Evolutionary conservation across 1,140 invertebrate species (phyloP).

Genomic region (Neotoxoptera formosana): DNA sequence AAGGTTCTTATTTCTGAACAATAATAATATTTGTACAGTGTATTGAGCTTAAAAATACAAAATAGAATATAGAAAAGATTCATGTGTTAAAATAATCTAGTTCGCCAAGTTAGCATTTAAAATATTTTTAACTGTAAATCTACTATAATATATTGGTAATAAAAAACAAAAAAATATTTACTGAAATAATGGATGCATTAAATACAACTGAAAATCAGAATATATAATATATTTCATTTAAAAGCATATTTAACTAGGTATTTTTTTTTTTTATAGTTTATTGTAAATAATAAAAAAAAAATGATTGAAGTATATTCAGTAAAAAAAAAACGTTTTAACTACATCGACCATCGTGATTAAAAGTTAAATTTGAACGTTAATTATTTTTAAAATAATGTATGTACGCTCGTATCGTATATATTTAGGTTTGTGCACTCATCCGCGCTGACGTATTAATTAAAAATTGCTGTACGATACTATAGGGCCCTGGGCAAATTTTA

Average conservation of each 20-base stretch:
- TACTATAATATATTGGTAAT: not conserved
- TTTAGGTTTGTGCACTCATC: not conserved
- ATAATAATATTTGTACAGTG: no score
- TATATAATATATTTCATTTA: not conserved
- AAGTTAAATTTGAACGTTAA: slow-evolving; percentile 22
- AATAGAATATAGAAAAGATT: not conserved
- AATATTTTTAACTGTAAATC: not conserved
- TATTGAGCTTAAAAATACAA: not conserved
- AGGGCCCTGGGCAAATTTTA: not conserved
- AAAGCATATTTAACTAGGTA: not conserved
- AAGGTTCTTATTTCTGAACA: no score
- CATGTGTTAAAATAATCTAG: no score
- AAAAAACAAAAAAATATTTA: not conserved
- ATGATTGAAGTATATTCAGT: not conserved
- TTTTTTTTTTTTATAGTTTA: slow-evolving; percentile 8
- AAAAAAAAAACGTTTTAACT: not conserved
- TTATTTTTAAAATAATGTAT: not conserved
- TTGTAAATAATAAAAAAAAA: not conserved
- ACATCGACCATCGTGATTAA: not conserved
- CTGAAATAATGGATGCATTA: not conserved
- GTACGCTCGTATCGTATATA: slow-evolving; percentile 3
- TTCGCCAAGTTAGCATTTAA: not conserved
- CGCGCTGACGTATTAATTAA: slow-evolving; percentile 27
- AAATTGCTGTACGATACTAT: not conserved
- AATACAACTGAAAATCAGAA: not conserved